These are phyloP conservation scores for Brachionus rotundiformis DNA, from an alignment of 1,140 invertebrate species.

Conservation along the genomic window DNA sequence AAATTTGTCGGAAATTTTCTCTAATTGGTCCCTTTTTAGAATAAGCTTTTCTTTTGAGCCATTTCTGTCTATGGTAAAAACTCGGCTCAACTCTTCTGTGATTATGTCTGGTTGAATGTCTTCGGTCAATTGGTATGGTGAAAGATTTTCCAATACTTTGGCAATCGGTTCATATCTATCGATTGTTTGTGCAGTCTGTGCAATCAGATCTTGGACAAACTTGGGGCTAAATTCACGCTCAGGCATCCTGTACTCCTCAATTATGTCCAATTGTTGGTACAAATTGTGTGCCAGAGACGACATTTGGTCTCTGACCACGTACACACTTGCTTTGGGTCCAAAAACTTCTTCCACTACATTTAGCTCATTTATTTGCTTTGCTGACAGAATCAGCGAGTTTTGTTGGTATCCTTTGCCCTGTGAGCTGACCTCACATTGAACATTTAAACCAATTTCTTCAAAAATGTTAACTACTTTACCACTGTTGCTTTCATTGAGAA, in stretches of 20 bases:
- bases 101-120: neutral
- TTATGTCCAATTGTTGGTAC: neutral
- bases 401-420: neutral
- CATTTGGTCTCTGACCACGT: neutral
- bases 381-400: neutral
- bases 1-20: neutral
- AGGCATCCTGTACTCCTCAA: neutral
- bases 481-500: neutral
- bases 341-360: neutral
- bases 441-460: neutral
- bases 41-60: neutral
- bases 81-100: neutral
- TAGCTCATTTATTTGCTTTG: slow-evolving; percentile 15
- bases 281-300: neutral
- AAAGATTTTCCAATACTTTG: neutral
- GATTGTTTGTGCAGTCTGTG: neutral
- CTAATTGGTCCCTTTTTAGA: neutral
- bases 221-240: neutral
- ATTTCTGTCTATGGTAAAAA: neutral
- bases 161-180: neutral
- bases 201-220: neutral
- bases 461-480: neutral
- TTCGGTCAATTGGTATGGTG: neutral
- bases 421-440: neutral
- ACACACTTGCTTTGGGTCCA: neutral